phyloP scores from a whole-genome alignment of 1,140 invertebrate species.

The Epicauta chinensis region DNA sequence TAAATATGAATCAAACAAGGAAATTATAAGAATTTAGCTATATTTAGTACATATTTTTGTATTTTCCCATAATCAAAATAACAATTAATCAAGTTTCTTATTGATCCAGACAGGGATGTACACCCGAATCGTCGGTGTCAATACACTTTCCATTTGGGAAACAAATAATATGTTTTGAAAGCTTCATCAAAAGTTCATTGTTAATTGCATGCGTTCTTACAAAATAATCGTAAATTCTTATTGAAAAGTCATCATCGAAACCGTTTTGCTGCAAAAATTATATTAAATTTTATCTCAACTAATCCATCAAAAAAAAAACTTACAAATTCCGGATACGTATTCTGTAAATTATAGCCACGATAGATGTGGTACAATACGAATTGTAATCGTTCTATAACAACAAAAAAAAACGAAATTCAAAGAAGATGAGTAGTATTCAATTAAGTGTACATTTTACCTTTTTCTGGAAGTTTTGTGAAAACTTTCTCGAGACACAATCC shows the following conservation, averaged over 20 bases:
- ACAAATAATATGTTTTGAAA: not conserved
- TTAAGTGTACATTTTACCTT: too few species aligned
- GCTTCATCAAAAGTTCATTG: not conserved
- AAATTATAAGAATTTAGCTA: too few species aligned
- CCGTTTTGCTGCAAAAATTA: not conserved
- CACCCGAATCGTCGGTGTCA: not conserved
- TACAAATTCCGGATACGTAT: not conserved
- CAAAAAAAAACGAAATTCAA: not conserved
- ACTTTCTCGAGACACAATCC: not conserved
- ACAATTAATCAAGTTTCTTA: too few species aligned
- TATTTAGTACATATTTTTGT: too few species aligned
- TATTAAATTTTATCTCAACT: not conserved
- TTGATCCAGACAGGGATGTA: not conserved
- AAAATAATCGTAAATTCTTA: not conserved
- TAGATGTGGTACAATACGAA: not conserved
- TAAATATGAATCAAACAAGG: too few species aligned
- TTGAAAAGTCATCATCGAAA: not conserved
- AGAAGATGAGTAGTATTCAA: too few species aligned
- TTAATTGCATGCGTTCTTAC: not conserved
- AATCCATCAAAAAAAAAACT: not conserved
- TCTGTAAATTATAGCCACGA: not conserved
- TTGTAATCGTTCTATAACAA: not conserved
- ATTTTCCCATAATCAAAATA: too few species aligned
- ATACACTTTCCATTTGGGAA: slow-evolving; percentile 1
- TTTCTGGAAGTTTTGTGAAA: not conserved